Evolutionary conservation across 2,113 vertebrate genomes (phyloP).

Genomic region (Cnemophilus loriae): DNA sequence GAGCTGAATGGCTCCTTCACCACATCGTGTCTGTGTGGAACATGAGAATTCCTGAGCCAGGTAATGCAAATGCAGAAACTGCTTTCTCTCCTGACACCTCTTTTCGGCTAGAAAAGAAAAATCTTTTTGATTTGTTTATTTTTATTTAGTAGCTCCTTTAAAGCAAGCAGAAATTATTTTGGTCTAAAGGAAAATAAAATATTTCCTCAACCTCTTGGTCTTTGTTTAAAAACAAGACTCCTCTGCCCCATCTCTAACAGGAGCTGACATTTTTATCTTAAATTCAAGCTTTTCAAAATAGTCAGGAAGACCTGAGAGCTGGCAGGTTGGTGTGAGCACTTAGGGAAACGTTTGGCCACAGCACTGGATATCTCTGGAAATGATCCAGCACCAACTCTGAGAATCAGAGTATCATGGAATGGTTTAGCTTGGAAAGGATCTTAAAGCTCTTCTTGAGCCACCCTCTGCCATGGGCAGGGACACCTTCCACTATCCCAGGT

Average conservation of each 20-base stretch:
- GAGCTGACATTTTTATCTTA: neutral
- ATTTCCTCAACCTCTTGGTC: neutral
- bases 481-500: neutral
- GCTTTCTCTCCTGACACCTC: neutral
- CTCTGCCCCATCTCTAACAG: neutral
- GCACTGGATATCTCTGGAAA: neutral
- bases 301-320: neutral
- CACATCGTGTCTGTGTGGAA: neutral
- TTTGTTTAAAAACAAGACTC: neutral
- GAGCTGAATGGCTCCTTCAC: neutral
- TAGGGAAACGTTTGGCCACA: neutral
- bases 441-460: neutral
- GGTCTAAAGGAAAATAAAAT: neutral
- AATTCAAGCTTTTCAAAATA: neutral
- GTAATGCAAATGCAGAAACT: neutral
- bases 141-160: neutral
- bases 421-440: neutral
- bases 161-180: neutral
- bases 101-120: neutral
- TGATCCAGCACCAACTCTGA: neutral
- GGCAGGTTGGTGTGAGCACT: neutral
- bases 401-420: neutral
- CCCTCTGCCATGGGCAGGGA: neutral
- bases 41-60: neutral
- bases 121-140: fast-evolving